Evolutionary conservation across 2,113 vertebrate genomes (phyloP), one percentile per base, ranked within the genome.

Genomic region (Probosciger aterrimus): DNA sequence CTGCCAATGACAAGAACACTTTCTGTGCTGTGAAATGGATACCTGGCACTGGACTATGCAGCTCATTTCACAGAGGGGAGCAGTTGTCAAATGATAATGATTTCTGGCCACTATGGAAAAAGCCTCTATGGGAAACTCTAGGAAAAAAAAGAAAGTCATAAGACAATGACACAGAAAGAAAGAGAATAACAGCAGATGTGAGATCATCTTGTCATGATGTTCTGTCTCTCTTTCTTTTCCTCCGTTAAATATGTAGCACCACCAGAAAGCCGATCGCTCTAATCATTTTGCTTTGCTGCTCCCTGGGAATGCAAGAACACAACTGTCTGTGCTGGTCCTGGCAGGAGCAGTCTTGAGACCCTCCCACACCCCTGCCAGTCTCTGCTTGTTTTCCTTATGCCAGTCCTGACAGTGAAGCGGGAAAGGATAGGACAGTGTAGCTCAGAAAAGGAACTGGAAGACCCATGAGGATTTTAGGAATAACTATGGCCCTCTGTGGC

Each of bases 11-110:
- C 0, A 0, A 78, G 37, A 78, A 82, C 55, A 5, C 33, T 67
- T 90, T 84, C 84, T 78, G 50, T 53, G 88, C 28, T 86, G 85
- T 68, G 64, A 93, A 96, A 96, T 25, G 55, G 71, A 89, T 67
- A 93, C 74, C 83, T 95, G 96, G 90, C 94, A 83, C 15, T 16
- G 49, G 53, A 69, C 65, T 85, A 47, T 20, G 37, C 82, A 88
- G 82, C 68, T 92, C 49, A 37, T 92, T 82, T 89, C 75, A 81
- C 84, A 63, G 33, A 76, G 77, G 69, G 15, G 4, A 95, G 57
- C 31, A 70, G 39, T 37, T 94, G 92, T 92, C 92, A 95, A 92
- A 79, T 6, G 50, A 74, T 50, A n/a, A 23, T 23, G 28, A 91
- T 73, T 93, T 86, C 82, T 88, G 79, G 55, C 79, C 74, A 41